Base-by-base conservation (phyloP, 1,140 invertebrate genomes). In the Pomacea maculata region DNA sequence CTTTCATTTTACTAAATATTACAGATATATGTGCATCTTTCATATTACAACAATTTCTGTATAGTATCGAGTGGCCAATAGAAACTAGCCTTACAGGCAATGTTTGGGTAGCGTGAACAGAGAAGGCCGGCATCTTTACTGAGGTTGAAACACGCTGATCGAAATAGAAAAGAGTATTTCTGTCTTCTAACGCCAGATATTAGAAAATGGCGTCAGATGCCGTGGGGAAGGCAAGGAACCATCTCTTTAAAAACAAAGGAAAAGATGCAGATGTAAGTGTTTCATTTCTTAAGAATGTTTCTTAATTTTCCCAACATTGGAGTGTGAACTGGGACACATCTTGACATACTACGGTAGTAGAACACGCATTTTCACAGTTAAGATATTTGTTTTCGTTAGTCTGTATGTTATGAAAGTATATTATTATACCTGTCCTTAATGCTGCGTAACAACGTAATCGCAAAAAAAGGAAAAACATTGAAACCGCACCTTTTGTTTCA, bases 171-270 rank as follows among this genome's bases (percentile, higher is more conserved):
- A 70, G 65, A 70, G 54, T 55, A 54, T 25, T 67, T 78, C 29
- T 70, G 45, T 29, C 77, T 55, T 55, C 68, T 71, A 29, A 8
- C 12, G 17, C 34, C 75, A 63, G 25, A 61, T 63, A 45, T 29
- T 45, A n/a, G 76, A 75, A 79, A 25, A 84, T 84, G 83, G 75
- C 80, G 71, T 64, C 81, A 65, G 83, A 84, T 79, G 77, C 83
- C 34, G 54, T 78, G 70, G 80, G 77, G 54, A 90, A 91, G 86
- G 87, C 86, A 75, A 86, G 96, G 92, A 95, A 96, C 93, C 95
- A 96, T 93, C 95, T 95, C 92, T 98, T 97, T 92, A 98, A 98
- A 95, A 97, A 98, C 93, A 97, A 97, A 94, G 96, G 96, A 88
- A 98, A 97, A 94, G 96, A 98, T 94, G 95, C 96, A 92, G 97